These are phyloP conservation scores for Lophius piscatorius DNA, from an alignment of 2,113 vertebrate species.

Conservation along the genomic window DNA sequence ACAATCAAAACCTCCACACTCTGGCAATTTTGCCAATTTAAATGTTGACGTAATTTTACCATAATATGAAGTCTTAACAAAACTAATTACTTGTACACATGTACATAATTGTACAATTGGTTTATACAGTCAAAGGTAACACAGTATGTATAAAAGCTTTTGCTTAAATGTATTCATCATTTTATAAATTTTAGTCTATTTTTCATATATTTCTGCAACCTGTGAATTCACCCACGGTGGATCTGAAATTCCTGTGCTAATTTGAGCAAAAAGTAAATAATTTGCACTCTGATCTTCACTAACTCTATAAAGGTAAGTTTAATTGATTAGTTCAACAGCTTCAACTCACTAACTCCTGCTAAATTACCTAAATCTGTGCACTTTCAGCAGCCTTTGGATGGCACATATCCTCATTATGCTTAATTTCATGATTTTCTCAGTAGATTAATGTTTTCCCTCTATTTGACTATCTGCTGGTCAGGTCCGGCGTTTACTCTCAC, in stretches of 20 bases:
- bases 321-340: not conserved
- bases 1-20: not conserved
- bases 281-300: not conserved
- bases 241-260: not conserved
- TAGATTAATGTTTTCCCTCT: not conserved
- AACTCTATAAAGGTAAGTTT: not conserved
- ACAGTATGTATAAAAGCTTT: no score
- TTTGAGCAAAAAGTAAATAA: not conserved
- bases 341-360: not conserved
- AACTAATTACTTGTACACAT: no score
- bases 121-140: no score
- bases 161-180: no score
- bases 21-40: no score
- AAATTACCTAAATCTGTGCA: not conserved
- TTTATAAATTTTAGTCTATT: no score
- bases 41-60: not conserved
- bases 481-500: constrained; percentile 9
- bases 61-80: no score
- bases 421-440: no score
- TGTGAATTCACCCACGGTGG: not conserved
- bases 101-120: not conserved
- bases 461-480: not conserved
- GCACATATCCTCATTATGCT: no score
- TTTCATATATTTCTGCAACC: not conserved
- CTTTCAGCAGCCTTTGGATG: not conserved